Evolutionary conservation across 2,888 invertebrate species (phyloP).

Genomic region (Plutella xylostella): DNA sequence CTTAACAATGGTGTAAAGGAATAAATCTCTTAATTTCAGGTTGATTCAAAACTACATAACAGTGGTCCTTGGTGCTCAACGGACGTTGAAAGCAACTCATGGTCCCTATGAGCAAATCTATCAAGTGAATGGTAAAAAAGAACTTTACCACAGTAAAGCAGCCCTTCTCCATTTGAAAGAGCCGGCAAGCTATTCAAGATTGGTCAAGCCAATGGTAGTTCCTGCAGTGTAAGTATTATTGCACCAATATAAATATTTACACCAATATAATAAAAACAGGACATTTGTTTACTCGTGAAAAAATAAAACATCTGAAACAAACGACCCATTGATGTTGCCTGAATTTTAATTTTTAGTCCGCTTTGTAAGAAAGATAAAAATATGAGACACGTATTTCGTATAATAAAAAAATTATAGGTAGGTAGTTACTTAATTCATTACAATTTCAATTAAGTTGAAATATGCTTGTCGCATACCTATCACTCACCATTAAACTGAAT

Average conservation of each 20-base stretch:
- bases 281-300: too few relatives aligned
- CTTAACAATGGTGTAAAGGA: too few relatives aligned
- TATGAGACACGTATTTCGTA: too few relatives aligned
- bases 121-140: conserved; percentile 69
- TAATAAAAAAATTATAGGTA: too few relatives aligned
- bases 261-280: background rate
- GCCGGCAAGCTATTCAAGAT: conserved; percentile 69
- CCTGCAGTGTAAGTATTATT: conserved; percentile 51
- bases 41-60: conserved; percentile 68
- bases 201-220: conserved; percentile 75
- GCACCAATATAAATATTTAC: background rate
- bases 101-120: conserved; percentile 80
- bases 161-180: conserved; percentile 72
- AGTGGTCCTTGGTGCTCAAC: conserved; percentile 76
- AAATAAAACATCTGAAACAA: too few relatives aligned
- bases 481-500: too few relatives aligned
- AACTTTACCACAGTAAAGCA: conserved; percentile 69
- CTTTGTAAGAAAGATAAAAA: too few relatives aligned
- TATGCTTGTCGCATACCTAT: too few relatives aligned
- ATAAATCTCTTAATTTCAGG: conserved; percentile 46
- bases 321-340: too few relatives aligned
- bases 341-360: too few relatives aligned
- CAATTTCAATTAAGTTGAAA: too few relatives aligned
- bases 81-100: conserved; percentile 64
- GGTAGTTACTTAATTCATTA: too few relatives aligned